Evolutionary conservation across 2,797 vertebrate genomes (phyloP).

Genomic region (Aplochiton taeniatus): DNA sequence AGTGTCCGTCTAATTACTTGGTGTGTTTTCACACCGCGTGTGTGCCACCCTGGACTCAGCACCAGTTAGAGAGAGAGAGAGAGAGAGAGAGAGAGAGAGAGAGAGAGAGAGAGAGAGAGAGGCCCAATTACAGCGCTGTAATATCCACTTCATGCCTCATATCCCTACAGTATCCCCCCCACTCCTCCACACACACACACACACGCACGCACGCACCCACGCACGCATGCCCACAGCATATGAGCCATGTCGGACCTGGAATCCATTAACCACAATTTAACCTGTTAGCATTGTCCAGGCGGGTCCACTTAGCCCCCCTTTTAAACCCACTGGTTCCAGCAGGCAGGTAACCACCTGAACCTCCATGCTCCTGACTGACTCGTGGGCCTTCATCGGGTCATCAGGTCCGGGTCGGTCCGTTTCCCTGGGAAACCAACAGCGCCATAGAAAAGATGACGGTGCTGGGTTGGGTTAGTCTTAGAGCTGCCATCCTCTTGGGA

Average conservation of each 20-base stretch:
- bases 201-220: too few relatives aligned
- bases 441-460: too few relatives aligned
- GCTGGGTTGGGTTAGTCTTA: too few relatives aligned
- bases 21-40: conserved; percentile 8
- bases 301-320: conserved; percentile 48
- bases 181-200: conserved; percentile 9
- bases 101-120: neutral
- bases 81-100: conserved; percentile 4
- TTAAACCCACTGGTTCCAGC: conserved; percentile 31
- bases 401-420: too few relatives aligned
- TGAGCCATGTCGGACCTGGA: conserved; percentile 44
- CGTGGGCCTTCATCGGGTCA: neutral
- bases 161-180: conserved; percentile 32
- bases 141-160: conserved; percentile 49
- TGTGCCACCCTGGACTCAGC: neutral
- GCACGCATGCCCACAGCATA: conserved; percentile 15
- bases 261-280: conserved; percentile 54
- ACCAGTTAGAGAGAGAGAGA: conserved; percentile 25
- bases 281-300: conserved; percentile 48
- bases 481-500: conserved; percentile 9
- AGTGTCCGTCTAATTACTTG: neutral
- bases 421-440: too few relatives aligned
- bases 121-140: conserved; percentile 50
- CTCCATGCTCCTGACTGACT: conserved; percentile 40
- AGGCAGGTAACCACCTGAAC: conserved; percentile 41